These are phyloP conservation scores for Sebastes oblongus DNA, from an alignment of 2,797 vertebrate genomes.

Conservation along the genomic window DNA sequence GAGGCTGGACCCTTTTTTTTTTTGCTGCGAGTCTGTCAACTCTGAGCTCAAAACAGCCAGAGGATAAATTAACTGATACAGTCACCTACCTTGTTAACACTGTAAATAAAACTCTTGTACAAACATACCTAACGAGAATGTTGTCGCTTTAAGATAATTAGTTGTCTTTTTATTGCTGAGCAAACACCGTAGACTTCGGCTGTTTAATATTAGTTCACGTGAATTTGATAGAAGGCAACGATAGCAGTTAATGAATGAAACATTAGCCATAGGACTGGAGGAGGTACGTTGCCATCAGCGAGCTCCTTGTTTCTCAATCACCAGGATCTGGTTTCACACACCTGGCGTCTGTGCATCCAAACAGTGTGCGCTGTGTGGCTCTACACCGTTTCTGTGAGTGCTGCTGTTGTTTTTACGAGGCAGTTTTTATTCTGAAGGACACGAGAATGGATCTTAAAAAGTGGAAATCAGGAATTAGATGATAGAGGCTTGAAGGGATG, in stretches of 20 bases:
- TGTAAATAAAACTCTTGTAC: constrained; percentile 85
- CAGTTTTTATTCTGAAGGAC: not conserved
- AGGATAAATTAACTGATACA: constrained; percentile 49
- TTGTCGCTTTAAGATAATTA: constrained; percentile 15
- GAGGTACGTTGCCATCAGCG: constrained; percentile 30
- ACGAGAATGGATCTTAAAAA: constrained; percentile 23
- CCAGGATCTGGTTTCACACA: constrained; percentile 75
- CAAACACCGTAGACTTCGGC: not conserved
- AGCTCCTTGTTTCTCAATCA: constrained; percentile 33
- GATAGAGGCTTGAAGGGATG: constrained; percentile 56
- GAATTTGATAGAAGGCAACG: not conserved
- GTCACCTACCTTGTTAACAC: constrained; percentile 60
- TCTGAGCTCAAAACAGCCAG: constrained; percentile 61
- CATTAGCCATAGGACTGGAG: constrained; percentile 52
- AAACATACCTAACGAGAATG: constrained; percentile 48
- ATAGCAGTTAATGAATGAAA: constrained; percentile 63
- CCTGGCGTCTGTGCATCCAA: constrained; percentile 41
- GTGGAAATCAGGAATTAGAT: constrained; percentile 15
- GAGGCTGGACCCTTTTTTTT: constrained; percentile 81
- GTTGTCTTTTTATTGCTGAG: not conserved
- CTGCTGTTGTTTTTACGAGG: not conserved
- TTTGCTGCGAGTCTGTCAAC: constrained; percentile 57
- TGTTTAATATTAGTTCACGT: constrained; percentile 7
- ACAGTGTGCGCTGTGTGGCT: constrained; percentile 2
- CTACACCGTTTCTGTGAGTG: not conserved